Evolutionary conservation across 2,113 vertebrate species (phyloP).

Genomic region (Phaethornis superciliosus): DNA sequence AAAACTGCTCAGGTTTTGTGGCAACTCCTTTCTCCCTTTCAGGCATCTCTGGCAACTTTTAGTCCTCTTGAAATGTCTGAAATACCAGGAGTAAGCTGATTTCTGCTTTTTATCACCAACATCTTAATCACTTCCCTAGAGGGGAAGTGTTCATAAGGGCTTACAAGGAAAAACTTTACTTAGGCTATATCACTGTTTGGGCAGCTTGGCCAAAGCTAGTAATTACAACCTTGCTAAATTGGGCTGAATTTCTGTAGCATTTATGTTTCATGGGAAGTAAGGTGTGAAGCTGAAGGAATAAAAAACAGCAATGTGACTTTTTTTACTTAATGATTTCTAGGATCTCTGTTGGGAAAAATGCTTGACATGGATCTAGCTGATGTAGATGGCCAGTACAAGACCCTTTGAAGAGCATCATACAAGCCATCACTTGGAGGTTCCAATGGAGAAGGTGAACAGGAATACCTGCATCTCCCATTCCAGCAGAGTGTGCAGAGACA

Average conservation of each 20-base stretch:
- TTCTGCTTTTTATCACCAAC: background rate
- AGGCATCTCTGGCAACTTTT: background rate
- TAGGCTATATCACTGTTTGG: background rate
- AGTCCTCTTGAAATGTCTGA: background rate
- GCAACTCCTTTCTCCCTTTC: background rate
- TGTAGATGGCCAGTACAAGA: rapidly evolving
- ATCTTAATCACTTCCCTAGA: background rate
- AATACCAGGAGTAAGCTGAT: background rate
- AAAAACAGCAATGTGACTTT: background rate
- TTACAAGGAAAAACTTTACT: background rate
- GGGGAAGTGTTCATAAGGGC: background rate
- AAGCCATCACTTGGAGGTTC: background rate
- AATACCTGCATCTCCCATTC: background rate
- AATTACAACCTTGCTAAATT: background rate
- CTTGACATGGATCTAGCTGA: background rate
- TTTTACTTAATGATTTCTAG: background rate
- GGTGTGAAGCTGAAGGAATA: background rate
- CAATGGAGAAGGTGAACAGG: background rate
- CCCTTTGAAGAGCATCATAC: rapidly evolving
- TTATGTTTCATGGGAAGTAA: rapidly evolving
- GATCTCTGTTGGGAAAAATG: background rate
- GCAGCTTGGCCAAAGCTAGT: background rate
- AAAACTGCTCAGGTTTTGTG: background rate
- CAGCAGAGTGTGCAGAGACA: background rate
- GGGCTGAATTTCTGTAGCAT: background rate